phyloP scores from a whole-genome alignment of 2,113 vertebrate genomes.

The Myrmecobius fasciatus region DNA sequence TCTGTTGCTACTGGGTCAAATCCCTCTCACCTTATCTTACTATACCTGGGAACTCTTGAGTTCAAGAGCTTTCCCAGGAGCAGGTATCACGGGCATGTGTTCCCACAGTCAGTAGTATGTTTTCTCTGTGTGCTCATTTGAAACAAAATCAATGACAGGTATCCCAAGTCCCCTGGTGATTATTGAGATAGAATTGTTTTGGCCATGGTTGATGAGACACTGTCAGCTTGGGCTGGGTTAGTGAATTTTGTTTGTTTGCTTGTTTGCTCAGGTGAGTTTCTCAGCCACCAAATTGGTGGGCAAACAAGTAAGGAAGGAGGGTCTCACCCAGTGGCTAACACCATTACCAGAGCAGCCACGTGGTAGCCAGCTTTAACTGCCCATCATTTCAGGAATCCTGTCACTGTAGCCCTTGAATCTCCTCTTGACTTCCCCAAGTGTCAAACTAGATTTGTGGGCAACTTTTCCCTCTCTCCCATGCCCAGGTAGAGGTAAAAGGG shows the following conservation, averaged over 20 bases:
- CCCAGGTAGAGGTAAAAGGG: slow-evolving; percentile 61
- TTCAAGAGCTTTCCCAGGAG: neutral
- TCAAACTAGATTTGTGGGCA: slow-evolving; percentile 57
- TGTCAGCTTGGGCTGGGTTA: neutral
- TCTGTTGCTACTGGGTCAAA: neutral
- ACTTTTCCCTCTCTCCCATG: slow-evolving; percentile 62
- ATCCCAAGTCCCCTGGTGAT: neutral
- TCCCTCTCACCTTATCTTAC: neutral
- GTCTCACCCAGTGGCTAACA: neutral
- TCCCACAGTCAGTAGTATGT: neutral
- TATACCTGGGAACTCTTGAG: neutral
- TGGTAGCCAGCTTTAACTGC: neutral
- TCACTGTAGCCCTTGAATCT: slow-evolving; percentile 33
- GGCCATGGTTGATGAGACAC: neutral
- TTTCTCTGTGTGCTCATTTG: neutral
- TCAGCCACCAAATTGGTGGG: neutral
- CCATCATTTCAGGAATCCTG: neutral
- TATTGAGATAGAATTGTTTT: neutral
- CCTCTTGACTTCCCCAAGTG: slow-evolving; percentile 16
- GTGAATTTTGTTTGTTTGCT: neutral
- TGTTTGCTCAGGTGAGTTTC: neutral
- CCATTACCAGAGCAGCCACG: neutral
- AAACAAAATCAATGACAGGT: neutral
- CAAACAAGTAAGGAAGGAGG: neutral
- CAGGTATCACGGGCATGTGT: neutral